A percentile compares a stretch with the other conserved stretches of the same genome.
Conservation (phyloP, 2,888 invertebrate genomes). For the Melikaiella ostensackeni region DNA sequence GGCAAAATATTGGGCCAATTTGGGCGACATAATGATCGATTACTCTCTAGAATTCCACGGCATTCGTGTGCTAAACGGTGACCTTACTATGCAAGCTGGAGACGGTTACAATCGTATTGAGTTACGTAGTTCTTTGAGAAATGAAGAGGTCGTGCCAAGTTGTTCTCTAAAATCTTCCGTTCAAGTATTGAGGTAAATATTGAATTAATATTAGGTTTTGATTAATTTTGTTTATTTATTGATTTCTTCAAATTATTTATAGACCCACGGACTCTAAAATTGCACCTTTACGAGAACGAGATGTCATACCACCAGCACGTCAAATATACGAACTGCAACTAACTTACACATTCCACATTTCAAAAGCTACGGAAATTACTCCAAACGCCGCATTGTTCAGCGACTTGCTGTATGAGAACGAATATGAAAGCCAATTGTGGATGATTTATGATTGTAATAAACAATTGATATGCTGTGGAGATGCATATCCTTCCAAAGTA, state of each 20-base stretch:
- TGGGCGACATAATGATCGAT: constrained; percentile 86
- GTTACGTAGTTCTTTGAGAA: constrained; percentile 83
- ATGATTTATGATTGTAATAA: constrained; percentile 96
- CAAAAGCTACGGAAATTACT: constrained; percentile 90
- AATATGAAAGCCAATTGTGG: constrained; percentile 98
- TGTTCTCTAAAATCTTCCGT: constrained; percentile 87
- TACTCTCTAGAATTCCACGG: constrained; percentile 91
- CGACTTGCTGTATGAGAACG: constrained; percentile 95
- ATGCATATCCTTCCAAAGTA: constrained; percentile 92
- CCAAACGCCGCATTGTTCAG: constrained; percentile 89
- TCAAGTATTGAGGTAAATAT: constrained; percentile 82
- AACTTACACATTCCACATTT: constrained; percentile 90
- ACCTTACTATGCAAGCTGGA: constrained; percentile 85
- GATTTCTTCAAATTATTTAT: constrained; percentile 61
- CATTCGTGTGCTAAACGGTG: constrained; percentile 83
- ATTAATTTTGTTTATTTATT: constrained; percentile 22
- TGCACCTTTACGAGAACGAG: constrained; percentile 86
- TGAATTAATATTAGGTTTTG: not conserved
- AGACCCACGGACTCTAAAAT: constrained; percentile 92
- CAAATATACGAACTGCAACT: constrained; percentile 95
- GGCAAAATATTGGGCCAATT: constrained; percentile 97
- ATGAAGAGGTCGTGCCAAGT: constrained; percentile 88
- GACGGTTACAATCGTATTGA: constrained; percentile 87
- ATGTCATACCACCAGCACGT: constrained; percentile 90
- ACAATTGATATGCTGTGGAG: constrained; percentile 90